Percentiles rank a stretch among this genome's conserved stretches.
Evolutionary conservation across 2,113 vertebrate genomes (phyloP).

Genomic region (Antigone vipio): DNA sequence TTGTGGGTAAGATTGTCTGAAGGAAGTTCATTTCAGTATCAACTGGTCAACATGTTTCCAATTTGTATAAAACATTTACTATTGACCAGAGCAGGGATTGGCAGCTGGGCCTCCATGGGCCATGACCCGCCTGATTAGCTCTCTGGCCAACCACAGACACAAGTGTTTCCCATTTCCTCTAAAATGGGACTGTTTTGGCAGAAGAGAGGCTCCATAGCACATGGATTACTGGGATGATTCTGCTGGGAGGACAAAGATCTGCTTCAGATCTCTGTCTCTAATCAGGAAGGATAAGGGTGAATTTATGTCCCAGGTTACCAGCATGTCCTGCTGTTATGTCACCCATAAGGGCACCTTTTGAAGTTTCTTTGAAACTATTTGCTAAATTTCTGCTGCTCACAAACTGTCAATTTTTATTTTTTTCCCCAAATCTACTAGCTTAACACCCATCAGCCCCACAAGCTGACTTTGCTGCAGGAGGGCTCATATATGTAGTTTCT

Average conservation of each 20-base stretch:
- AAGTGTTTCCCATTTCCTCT: neutral
- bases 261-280: neutral
- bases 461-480: neutral
- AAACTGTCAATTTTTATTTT: neutral
- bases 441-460: neutral
- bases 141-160: neutral
- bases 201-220: neutral
- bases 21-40: neutral
- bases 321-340: neutral
- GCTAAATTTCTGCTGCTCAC: neutral
- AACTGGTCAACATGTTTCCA: neutral
- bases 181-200: neutral
- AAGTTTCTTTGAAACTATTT: neutral
- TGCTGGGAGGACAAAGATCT: neutral
- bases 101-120: rapidly evolving
- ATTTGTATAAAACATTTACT: neutral
- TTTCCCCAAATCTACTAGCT: neutral
- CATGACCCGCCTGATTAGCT: neutral
- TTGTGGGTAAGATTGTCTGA: neutral
- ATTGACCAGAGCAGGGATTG: neutral
- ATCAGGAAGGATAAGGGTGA: neutral
- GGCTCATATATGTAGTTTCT: neutral
- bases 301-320: neutral
- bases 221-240: neutral
- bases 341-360: neutral